phyloP scores from a whole-genome alignment of 1,140 invertebrate genomes.

The Tachypleus tridentatus region DNA sequence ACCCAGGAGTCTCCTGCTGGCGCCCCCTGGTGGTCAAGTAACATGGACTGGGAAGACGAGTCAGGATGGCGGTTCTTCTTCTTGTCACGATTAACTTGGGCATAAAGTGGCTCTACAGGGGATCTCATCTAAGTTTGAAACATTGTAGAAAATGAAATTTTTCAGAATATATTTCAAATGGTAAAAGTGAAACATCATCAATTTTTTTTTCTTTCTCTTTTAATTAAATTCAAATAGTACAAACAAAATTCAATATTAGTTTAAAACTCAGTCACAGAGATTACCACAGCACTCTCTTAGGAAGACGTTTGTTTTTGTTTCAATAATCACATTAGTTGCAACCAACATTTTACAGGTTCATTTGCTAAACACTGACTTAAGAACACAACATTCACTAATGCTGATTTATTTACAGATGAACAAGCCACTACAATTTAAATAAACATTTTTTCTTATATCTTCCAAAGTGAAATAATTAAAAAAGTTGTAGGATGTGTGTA shows the following conservation, averaged over 20 bases:
- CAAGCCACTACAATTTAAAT: too few relatives aligned
- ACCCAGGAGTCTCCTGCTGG: slow-evolving; percentile 28
- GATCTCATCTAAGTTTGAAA: slow-evolving; percentile 37
- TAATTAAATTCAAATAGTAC: slow-evolving; percentile 21
- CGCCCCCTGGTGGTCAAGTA: slow-evolving; percentile 18
- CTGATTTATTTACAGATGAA: too few relatives aligned
- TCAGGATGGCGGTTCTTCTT: slow-evolving; percentile 46
- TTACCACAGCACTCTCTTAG: too few relatives aligned
- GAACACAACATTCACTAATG: too few relatives aligned
- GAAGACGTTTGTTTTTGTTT: too few relatives aligned
- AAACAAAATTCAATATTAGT: slow-evolving; percentile 4
- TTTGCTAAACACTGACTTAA: too few relatives aligned
- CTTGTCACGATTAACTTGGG: slow-evolving; percentile 66
- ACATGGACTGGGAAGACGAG: slow-evolving; percentile 15
- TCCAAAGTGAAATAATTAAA: too few relatives aligned
- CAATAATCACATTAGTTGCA: too few relatives aligned
- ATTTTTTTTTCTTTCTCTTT: slow-evolving; percentile 12
- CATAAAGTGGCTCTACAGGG: slow-evolving; percentile 57
- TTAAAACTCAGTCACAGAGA: neutral
- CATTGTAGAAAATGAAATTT: slow-evolving; percentile 12
- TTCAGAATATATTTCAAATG: slow-evolving; percentile 17
- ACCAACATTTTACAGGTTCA: too few relatives aligned
- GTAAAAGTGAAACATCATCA: slow-evolving; percentile 21
- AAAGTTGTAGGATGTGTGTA: too few relatives aligned
- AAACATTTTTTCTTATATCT: too few relatives aligned